phyloP scores from a whole-genome alignment of 2,113 vertebrate species.

The Ptilorrhoa leucosticta region DNA sequence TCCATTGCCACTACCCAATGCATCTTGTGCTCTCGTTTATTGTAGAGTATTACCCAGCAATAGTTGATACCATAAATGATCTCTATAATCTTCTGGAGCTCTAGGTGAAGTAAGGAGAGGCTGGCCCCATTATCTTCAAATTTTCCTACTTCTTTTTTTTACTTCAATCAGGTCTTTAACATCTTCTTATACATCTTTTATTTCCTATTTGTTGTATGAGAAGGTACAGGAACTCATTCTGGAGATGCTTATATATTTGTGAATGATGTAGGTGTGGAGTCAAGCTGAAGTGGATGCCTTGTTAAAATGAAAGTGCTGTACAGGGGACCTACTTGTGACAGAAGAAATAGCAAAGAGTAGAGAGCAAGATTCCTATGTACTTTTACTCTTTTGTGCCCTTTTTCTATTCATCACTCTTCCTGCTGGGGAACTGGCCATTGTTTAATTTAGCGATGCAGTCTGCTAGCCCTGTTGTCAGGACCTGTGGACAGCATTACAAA shows the following conservation, averaged over 20 bases:
- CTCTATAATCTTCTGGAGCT: not conserved
- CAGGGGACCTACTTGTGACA: not conserved
- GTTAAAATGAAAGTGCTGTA: conserved; percentile 20
- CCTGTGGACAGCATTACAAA: not conserved
- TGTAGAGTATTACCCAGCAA: not conserved
- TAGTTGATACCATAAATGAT: not conserved
- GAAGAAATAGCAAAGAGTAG: not conserved
- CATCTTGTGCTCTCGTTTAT: conserved; percentile 7
- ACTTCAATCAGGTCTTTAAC: not conserved
- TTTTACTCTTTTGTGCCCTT: not conserved
- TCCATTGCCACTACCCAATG: not conserved
- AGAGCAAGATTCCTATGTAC: not conserved
- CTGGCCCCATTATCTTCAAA: not conserved
- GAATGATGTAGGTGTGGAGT: not conserved
- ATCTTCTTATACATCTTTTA: not conserved
- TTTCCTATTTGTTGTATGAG: not conserved
- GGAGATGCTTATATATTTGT: not conserved
- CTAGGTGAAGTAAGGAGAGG: not conserved
- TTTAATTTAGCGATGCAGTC: conserved; percentile 18
- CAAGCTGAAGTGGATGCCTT: not conserved
- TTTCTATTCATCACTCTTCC: not conserved
- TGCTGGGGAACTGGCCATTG: not conserved
- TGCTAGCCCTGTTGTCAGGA: not conserved
- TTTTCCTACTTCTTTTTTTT: conserved; percentile 4
- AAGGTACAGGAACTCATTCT: conserved; percentile 13